Base-by-base conservation (phyloP, 2,113 vertebrate genomes). In the Microtus montanus region DNA sequence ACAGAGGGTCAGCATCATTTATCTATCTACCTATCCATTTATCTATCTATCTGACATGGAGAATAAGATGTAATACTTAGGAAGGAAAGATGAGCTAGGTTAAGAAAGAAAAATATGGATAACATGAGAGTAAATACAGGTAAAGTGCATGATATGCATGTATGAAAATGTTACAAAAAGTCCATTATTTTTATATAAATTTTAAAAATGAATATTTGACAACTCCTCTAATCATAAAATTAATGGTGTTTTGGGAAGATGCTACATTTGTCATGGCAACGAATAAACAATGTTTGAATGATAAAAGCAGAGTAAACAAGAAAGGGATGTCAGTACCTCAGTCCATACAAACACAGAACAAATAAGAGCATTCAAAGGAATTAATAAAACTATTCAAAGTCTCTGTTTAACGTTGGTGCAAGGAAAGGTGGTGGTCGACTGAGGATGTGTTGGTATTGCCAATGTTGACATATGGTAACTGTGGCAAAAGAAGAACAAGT, bases 401-500 rank as follows among this genome's bases (percentile, higher is more conserved):
- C 11, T 75, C 3, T 22, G 52, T 13, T 4, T 83, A 41, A 54
- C 3, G 47, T 87, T 41, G 3, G 26, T 38, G 11, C 8, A 6
- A 73, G 64, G 38, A 83, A 83, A 91, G 19, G 10, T 22, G 41
- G 5, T 28, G 68, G 5, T 1, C 17, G 17, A 4, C 28, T 87
- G 1, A 47, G 10, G 33, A 47, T 47, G 1, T 10, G 33, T 49
- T 93, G 20, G 8, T 12, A 0, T 2, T 74, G n/a, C 4, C 11
- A n/a, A 22, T 87, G n/a, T 13, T 54, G 22, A 5, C 30, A 0
- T 47, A 24, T 17, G 3, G 41, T 2, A 78, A 1, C 7, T 20
- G 1, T 49, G 28, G 44, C 49, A 9, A 35, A 87, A 7, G 6
- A 78, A 15, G 0, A 64, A 4, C 26, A 20, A 4, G 2, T 20